Conservation (phyloP, 1,140 invertebrate genomes). For the Lethocerus indicus region DNA sequence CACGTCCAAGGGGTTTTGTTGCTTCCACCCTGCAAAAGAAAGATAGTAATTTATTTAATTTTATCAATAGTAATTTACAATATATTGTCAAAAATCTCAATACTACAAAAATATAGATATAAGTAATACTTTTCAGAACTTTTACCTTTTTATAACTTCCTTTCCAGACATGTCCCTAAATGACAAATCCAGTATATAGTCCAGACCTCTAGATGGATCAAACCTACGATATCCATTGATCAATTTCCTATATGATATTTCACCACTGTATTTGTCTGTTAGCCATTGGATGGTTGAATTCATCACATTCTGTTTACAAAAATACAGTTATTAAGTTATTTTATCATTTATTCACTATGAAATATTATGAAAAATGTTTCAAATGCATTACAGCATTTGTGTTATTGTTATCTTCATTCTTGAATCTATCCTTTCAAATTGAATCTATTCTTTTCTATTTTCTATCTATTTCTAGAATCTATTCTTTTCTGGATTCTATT, state of each 20-base stretch:
- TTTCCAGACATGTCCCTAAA: constrained; percentile 27
- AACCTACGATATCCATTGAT: constrained; percentile 71
- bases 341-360: too few species aligned
- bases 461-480: too few species aligned
- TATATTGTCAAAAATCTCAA: background rate
- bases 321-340: too few species aligned
- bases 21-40: constrained; percentile 35
- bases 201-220: constrained; percentile 73
- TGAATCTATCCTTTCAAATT: too few species aligned
- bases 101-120: constrained; percentile 1
- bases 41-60: background rate
- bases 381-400: too few species aligned
- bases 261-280: constrained; percentile 32
- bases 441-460: too few species aligned
- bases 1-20: constrained; percentile 60
- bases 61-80: background rate
- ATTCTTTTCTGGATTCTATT: too few species aligned
- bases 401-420: too few species aligned
- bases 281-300: constrained; percentile 36
- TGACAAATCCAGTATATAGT: constrained; percentile 66
- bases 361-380: too few species aligned
- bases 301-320: constrained; percentile 42
- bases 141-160: constrained; percentile 24
- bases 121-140: background rate
- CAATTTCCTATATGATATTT: constrained; percentile 36